Evolutionary conservation across 1,140 invertebrate species (phyloP), one percentile per base, ranked within the genome.

Genomic region (Philotrypesis tridentata): DNA sequence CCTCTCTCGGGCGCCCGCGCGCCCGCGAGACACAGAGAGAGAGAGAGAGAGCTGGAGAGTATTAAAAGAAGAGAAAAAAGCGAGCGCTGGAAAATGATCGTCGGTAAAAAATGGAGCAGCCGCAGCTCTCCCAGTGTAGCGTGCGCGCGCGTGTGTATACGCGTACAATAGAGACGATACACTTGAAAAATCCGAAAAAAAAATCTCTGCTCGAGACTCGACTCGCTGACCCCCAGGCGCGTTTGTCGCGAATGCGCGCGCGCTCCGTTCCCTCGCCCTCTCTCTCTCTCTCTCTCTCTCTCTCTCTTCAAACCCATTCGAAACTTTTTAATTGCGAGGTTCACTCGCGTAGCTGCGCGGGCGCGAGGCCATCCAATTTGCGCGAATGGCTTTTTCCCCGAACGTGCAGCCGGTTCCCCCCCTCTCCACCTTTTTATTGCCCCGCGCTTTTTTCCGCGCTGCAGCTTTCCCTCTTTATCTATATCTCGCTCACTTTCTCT

Each of bases 271-370:
- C 9, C 33, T 37, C 33, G 3, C 33, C 9, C 33, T 37, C 33
- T 37, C 33, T 37, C 33, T 37, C 33, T 37, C 33, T 37, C 33
- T 37, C 33, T 37, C 33, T 37, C 33, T 37, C 48, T 55, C 6
- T 55, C 17, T 55, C 17, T 55, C 17, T 55, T 55, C 27, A 43
- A 74, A 75, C 70, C 83, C 82, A 87, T 88, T 87, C 86, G 86
- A 89, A 90, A 90, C 86, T 90, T 92, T 91, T 92, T 90, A 91
- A 91, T 92, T 89, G 89, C 88, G 86, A 88, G 87, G 87, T 87
- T 89, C 89, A 63, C 79, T 79, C 43, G 61, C 80, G 82, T 85
- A 79, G 82, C 83, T 86, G 78, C 60, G 61, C 11, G 61, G 23
- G 61, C 61, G 85, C 88, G 81, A 85, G 87, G 84, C 88, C 85